Conservation (phyloP, 2,888 invertebrate species). For the Ectemnius cavifrons region DNA sequence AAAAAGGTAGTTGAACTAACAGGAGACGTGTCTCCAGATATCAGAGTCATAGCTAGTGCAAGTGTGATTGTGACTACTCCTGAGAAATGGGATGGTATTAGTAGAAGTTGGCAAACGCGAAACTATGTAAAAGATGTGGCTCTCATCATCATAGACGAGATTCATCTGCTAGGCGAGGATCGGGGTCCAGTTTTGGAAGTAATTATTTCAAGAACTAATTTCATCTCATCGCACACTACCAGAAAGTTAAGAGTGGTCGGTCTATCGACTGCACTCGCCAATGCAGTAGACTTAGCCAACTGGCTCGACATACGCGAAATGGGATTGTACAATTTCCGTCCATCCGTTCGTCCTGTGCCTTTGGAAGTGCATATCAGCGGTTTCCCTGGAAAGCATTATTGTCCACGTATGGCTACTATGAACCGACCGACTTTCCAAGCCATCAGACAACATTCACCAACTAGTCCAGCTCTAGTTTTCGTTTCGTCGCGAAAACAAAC, state of each 20-base stretch:
- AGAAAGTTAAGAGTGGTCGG: constrained; percentile 93
- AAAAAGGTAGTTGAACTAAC: constrained; percentile 97
- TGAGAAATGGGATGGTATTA: constrained; percentile 99
- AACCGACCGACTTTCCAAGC: constrained; percentile 98
- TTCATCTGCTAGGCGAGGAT: constrained; percentile 96
- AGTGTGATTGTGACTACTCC: constrained; percentile 99
- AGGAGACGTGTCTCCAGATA: constrained; percentile 94
- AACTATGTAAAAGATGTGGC: constrained; percentile 95
- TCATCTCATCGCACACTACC: constrained; percentile 94
- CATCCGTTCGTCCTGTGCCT: constrained; percentile 98
- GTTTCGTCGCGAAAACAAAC: constrained; percentile 98
- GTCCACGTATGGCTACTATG: constrained; percentile 99
- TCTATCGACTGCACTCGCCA: constrained; percentile 97
- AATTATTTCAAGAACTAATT: constrained; percentile 98
- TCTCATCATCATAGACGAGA: constrained; percentile 98
- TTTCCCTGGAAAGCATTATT: constrained; percentile 98
- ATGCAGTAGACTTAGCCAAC: constrained; percentile 96
- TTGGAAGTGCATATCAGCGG: constrained; percentile 96
- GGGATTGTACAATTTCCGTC: constrained; percentile 98
- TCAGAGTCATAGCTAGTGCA: constrained; percentile 88
- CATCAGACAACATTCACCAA: constrained; percentile 94
- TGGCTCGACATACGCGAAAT: constrained; percentile 93
- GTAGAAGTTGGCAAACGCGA: constrained; percentile 98
- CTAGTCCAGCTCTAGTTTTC: constrained; percentile 94
- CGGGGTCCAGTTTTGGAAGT: constrained; percentile 96